Conservation (phyloP, 1,140 invertebrate species). For the Drosophila mauritiana region DNA sequence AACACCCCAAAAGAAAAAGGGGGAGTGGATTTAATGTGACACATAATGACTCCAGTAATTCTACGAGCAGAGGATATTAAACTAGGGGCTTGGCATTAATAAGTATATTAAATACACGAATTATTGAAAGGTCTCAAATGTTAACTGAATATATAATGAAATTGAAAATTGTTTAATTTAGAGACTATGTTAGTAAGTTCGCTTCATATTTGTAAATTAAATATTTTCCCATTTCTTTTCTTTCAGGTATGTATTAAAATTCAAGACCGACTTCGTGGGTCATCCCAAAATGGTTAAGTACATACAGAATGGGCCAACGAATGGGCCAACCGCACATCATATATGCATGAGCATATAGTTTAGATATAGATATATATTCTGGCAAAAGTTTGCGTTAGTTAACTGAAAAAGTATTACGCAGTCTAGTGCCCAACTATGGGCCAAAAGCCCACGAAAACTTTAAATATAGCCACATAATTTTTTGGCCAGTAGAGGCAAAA, state of each 20-base stretch:
- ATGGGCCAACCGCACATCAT: slow-evolving; percentile 25
- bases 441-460: slow-evolving; percentile 57
- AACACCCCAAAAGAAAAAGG: slow-evolving; percentile 9
- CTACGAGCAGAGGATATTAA: background rate
- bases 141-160: too few relatives aligned
- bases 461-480: slow-evolving; percentile 81
- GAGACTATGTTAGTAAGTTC: background rate
- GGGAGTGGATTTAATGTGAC: background rate
- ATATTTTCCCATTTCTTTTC: background rate
- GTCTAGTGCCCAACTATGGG: slow-evolving; percentile 41
- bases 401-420: slow-evolving; percentile 79
- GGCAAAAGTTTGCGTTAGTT: slow-evolving; percentile 73
- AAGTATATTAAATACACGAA: background rate
- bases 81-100: slow-evolving; percentile 2
- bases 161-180: background rate
- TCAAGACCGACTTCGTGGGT: slow-evolving; percentile 17
- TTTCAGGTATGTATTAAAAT: slow-evolving; percentile 45
- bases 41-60: slow-evolving; percentile 13
- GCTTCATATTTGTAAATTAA: slow-evolving; percentile 16
- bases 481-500: slow-evolving; percentile 66
- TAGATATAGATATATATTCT: slow-evolving; percentile 2
- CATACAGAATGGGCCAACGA: slow-evolving; percentile 29
- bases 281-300: slow-evolving; percentile 48
- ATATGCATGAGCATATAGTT: slow-evolving; percentile 12
- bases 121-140: too few relatives aligned